Conservation (phyloP, 2,888 invertebrate species). For the Polymixis lichenea region DNA sequence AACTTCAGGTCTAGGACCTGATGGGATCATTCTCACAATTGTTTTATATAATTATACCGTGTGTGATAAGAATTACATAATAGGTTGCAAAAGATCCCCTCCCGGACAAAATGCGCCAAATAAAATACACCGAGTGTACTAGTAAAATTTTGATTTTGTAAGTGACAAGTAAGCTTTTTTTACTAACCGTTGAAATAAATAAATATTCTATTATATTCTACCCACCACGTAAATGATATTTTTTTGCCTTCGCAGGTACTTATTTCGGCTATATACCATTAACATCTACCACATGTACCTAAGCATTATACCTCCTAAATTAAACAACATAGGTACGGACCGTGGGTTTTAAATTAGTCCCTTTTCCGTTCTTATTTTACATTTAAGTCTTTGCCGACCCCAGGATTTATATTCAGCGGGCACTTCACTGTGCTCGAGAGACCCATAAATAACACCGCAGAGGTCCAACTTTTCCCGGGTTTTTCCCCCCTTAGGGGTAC, state of each 20-base stretch:
- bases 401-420: conserved; percentile 89
- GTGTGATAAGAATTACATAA: background rate
- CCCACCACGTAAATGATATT: background rate
- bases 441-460: conserved; percentile 88
- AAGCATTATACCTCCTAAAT: conserved; percentile 40
- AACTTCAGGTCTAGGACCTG: background rate
- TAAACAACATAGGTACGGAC: conserved; percentile 51
- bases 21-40: background rate
- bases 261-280: background rate
- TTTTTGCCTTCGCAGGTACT: background rate
- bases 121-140: too few relatives aligned
- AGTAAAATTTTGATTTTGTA: conserved; percentile 1
- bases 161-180: background rate
- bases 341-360: conserved; percentile 69
- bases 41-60: background rate
- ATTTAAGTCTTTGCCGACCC: conserved; percentile 84
- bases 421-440: conserved; percentile 89
- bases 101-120: too few relatives aligned
- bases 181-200: too few relatives aligned
- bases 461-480: conserved; percentile 78
- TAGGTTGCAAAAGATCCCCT: background rate
- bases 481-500: conserved; percentile 67
- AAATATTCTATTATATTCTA: too few relatives aligned
- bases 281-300: conserved; percentile 5
- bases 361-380: conserved; percentile 81